Base-by-base conservation (phyloP, 1,140 invertebrate genomes). In the Spodoptera litura region DNA sequence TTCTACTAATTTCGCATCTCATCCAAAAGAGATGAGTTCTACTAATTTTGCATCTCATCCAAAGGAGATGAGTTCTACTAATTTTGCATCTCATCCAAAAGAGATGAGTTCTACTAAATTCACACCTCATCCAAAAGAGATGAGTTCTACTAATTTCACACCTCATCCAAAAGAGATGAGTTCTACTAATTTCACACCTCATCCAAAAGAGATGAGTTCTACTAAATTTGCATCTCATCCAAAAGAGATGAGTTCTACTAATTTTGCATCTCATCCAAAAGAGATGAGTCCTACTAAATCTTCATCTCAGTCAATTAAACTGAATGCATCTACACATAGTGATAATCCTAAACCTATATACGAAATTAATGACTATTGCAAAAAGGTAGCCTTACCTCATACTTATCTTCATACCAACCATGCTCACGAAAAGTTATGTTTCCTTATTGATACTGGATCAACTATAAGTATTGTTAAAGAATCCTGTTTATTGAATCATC, bases 381-480 rank as follows among this genome's bases (percentile, higher is more conserved):
- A 52, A 25, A 70, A 70, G 25, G n/a, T 70, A 13, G 15, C 51
- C 11, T 53, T 70, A 27, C 66, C 66, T 52, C 25, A 27, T 70
- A 70, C 49, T 13, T 27, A 70, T 27, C 66, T 70, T 13, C 15
- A 13, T 31, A 52, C 66, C 4, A 70, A 53, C 4, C 11, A 70
- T 4, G n/a, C 66, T 53, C 11, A 2, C 0, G 20, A 52, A 27
- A 20, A 25, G 9, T 15, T 70, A 27, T 27, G 51, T 52, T 70
- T 70, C n/a, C 66, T 70, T 27, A 53, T 53, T 31, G 66, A 70
- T 44, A 70, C 51, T 1, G 66, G 66, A 13, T 51, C 66, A 13
- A 52, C 49, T 13, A 31, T 70, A 4, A 70, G 66, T 52, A 31
- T 70, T 13, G 44, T 70, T 2, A 70, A 70, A 53, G 3, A 70